Conservation (phyloP, 1,140 invertebrate genomes). For the Apis laboriosa region DNA sequence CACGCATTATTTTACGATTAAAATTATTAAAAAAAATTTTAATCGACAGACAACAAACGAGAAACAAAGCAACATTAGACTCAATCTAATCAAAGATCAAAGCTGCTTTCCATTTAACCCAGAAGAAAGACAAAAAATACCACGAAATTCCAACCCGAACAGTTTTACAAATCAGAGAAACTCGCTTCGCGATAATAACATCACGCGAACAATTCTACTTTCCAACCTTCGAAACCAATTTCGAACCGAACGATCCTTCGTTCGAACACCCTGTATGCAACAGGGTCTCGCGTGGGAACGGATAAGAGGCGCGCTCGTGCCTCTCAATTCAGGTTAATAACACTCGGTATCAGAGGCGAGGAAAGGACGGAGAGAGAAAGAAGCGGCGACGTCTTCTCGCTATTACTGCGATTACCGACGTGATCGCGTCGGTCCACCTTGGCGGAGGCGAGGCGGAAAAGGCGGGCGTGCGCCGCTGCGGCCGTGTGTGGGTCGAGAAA, state of each 20-base stretch:
- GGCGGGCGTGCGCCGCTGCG: conserved; percentile 1
- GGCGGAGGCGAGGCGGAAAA: background rate
- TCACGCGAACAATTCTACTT: background rate
- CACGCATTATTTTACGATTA: too few relatives aligned
- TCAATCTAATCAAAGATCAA: too few relatives aligned
- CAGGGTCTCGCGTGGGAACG: conserved; percentile 33
- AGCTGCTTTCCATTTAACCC: too few relatives aligned
- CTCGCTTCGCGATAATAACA: too few relatives aligned
- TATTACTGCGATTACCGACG: conserved; percentile 46
- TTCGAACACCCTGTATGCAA: background rate
- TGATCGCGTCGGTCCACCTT: conserved; percentile 36
- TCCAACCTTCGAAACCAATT: too few relatives aligned
- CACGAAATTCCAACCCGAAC: too few relatives aligned
- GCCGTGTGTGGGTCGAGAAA: conserved; percentile 46
- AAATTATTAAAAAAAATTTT: too few relatives aligned
- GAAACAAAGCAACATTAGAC: too few relatives aligned
- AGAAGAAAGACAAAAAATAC: too few relatives aligned
- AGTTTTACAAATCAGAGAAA: too few relatives aligned
- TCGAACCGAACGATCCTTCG: background rate
- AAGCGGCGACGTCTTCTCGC: conserved; percentile 18
- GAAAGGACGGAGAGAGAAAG: conserved; percentile 40
- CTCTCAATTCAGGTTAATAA: conserved; percentile 74
- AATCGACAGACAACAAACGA: too few relatives aligned
- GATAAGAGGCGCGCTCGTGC: conserved; percentile 56
- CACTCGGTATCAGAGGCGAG: background rate